Evolutionary conservation across 2,797 vertebrate species (phyloP), one percentile per base, ranked within the genome.

Genomic region (Peromyscus melanophrys): DNA sequence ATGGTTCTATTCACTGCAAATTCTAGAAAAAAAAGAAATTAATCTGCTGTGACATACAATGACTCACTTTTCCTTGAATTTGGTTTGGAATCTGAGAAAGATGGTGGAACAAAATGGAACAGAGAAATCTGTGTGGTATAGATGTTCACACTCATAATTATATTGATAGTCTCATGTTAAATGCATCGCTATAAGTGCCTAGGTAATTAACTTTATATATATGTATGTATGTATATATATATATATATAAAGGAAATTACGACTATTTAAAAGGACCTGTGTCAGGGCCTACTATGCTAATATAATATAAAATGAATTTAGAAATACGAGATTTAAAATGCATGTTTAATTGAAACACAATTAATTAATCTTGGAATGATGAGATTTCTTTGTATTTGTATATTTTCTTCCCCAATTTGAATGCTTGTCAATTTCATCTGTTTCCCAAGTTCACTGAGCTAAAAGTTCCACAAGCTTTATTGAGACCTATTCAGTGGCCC

Each of bases 281-380:
- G 61, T 59, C 2, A 55, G 7, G 2, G 0, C 4, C 19, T 57
- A 61, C 17, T 46, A 49, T 34, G 27, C 10, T 59, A 34, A 85
- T 63, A 37, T 82, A 81, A 81, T 10, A 76, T 37, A 71, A 19
- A 93, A 75, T 40, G 49, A 78, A 80, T 37, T 91, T 63, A 65
- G 57, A 90, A 96, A 27, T 1, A 37, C 37, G 29, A 1, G 1
- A 25, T 31, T 85, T 34, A 75, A 21, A 40, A 77, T 11, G 40
- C 5, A 73, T 7, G 21, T 89, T 65, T 49, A 16, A 27, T 10
- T 95, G 21, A 94, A 86, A 87, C n/a, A 10, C 49, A 4, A 14
- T 65, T 0, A 40, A 40, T 40, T 40, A 40, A 40, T 40, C 1
- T 29, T 84, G 3, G 2, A 92, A 19, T 84, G 52, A 10, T 67